Evolutionary conservation across 35 echinoderm and acorn worm genomes (phyloP).

Genomic region (Chiridota heheva): DNA sequence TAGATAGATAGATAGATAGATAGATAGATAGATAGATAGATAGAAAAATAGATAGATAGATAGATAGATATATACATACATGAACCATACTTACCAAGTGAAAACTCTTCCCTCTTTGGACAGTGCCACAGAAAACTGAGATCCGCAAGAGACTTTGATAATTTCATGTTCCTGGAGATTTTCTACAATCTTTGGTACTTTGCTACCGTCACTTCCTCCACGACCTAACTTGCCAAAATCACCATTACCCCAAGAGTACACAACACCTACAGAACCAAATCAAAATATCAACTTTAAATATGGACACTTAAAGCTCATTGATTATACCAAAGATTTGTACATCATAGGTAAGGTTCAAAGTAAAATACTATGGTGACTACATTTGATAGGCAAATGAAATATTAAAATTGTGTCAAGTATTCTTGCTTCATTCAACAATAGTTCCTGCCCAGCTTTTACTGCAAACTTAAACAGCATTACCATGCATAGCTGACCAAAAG

Average conservation of each 20-base stretch:
- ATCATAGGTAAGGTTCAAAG: no score
- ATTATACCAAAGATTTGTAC: background rate
- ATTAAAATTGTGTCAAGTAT: no score
- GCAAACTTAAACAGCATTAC: no score
- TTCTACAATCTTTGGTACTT: constrained; percentile 78
- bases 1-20: no score
- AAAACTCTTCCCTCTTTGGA: constrained; percentile 72
- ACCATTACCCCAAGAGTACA: constrained; percentile 90
- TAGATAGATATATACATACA: no score
- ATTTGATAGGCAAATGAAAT: no score
- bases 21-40: no score
- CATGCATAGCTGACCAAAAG: no score
- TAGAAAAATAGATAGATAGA: no score
- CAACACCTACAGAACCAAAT: constrained; percentile 56
- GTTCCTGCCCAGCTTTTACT: no score
- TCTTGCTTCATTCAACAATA: no score
- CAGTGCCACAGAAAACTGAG: constrained; percentile 79
- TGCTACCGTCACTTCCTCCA: constrained; percentile 74
- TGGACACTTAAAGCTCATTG: background rate
- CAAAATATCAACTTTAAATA: background rate
- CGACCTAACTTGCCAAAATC: constrained; percentile 88
- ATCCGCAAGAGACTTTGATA: constrained; percentile 63
- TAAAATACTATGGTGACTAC: no score
- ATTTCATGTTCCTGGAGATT: constrained; percentile 72
- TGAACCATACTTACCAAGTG: constrained; percentile 94